Evolutionary conservation across 2,113 vertebrate genomes (phyloP).

Genomic region (Nothocercus julius): DNA sequence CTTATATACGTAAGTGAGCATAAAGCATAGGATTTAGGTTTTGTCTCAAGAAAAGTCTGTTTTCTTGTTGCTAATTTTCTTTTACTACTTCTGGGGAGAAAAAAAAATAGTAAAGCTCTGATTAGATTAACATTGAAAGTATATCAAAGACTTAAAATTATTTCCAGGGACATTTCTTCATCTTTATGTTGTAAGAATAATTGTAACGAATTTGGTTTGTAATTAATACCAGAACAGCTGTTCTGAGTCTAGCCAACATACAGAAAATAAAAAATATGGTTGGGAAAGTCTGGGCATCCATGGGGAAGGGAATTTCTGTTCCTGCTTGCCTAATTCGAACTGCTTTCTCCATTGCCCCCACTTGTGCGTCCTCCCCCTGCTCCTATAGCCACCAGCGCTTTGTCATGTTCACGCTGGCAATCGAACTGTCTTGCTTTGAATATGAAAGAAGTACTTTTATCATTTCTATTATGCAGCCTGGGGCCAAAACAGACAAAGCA

Average conservation of each 20-base stretch:
- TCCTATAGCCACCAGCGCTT: conserved; percentile 3
- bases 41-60: not conserved
- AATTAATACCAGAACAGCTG: conserved; percentile 46
- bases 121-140: not conserved
- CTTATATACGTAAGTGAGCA: not conserved
- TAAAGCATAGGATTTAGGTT: not conserved
- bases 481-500: conserved; percentile 72
- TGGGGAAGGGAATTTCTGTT: conserved; percentile 18
- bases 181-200: conserved; percentile 33
- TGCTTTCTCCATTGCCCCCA: not conserved
- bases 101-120: not conserved
- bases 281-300: not conserved
- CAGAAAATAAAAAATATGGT: conserved; percentile 8
- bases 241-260: conserved; percentile 25
- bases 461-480: conserved; percentile 66
- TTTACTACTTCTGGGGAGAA: not conserved
- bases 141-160: not conserved
- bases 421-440: conserved; percentile 45
- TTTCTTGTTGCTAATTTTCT: not conserved
- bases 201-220: conserved; percentile 29
- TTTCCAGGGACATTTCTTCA: conserved; percentile 29
- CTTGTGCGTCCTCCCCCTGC: not conserved
- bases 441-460: conserved; percentile 75
- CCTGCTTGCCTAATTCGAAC: not conserved
- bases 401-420: conserved; percentile 72